Base-by-base conservation (phyloP, 1,140 invertebrate genomes). In the Penaeus vannamei region DNA sequence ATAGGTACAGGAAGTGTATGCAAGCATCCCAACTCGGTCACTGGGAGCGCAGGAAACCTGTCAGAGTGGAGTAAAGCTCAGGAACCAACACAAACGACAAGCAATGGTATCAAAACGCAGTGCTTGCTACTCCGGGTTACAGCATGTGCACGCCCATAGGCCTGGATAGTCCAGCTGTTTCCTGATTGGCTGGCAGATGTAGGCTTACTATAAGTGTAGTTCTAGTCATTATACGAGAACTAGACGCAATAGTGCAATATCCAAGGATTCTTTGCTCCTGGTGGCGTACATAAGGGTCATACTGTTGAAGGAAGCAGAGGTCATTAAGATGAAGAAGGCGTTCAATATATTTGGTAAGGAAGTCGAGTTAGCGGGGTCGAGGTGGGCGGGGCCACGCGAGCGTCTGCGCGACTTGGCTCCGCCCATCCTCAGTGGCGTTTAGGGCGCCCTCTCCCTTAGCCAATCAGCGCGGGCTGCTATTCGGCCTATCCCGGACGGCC, bases 251-350 rank as follows among this genome's bases (percentile, higher is more conserved):
- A 46, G 64, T 84, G 69, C 64, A 77, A 61, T 83, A 77, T 46
- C 53, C 26, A 20, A 32, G 32, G 77, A 77, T 84, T 77, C 83
- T 89, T 85, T 79, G 82, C 87, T 83, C 36, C 69, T 66, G 36
- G 82, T 89, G 87, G 83, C 83, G 87, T 89, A 89, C 87, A 84
- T 80, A 89, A 89, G 87, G 87, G 87, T 89, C 87, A 89, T 89
- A 89, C 29, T 89, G 85, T 26, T 79, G 81, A 90, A 86, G 81
- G 89, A 90, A 86, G 80, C 85, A 84, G 80, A 87, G 85, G 89
- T 85, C 89, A 90, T 90, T 90, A 90, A 90, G 85, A 90, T 90
- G 89, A 90, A 90, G 89, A 87, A 90, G 85, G 85, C 85, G 89
- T 87, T 90, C 89, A 90, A 90, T 90, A 88, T 87, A 88, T 90